phyloP scores from a whole-genome alignment of 2,888 invertebrate genomes.

The Dryococelus australis region DNA sequence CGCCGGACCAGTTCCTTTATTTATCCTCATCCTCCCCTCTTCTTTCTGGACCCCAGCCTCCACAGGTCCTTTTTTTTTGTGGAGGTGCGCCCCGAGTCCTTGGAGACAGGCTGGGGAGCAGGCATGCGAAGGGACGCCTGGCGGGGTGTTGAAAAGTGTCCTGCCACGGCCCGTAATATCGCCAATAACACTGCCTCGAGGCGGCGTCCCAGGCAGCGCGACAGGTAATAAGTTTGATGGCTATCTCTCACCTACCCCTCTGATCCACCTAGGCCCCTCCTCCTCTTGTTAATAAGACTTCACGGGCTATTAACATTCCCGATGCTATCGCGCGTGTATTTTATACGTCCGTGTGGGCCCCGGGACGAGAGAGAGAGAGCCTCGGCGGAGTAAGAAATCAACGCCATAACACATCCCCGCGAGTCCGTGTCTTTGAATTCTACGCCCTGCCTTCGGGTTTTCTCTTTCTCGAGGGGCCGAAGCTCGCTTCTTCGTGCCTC shows the following conservation, averaged over 20 bases:
- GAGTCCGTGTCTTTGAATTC: background rate
- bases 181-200: background rate
- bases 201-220: background rate
- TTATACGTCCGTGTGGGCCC: background rate
- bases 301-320: constrained; percentile 16
- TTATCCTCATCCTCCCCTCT: background rate
- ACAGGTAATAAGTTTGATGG: background rate
- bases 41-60: background rate
- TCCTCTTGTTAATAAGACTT: constrained; percentile 16
- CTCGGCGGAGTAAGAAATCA: background rate
- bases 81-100: too few relatives aligned
- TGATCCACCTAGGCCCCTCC: background rate
- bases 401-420: background rate
- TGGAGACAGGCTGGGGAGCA: too few relatives aligned
- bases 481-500: too few relatives aligned
- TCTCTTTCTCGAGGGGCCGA: background rate
- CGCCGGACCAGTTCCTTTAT: background rate
- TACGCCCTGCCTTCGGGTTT: background rate
- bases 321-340: constrained; percentile 9
- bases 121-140: background rate
- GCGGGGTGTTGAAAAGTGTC: background rate
- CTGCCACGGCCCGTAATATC: background rate
- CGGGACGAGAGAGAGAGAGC: background rate
- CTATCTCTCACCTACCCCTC: too few relatives aligned
- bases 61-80: too few relatives aligned